These are phyloP conservation scores for Hippoglossus hippoglossus DNA, from an alignment of 2,797 vertebrate species.

Conservation along the genomic window DNA sequence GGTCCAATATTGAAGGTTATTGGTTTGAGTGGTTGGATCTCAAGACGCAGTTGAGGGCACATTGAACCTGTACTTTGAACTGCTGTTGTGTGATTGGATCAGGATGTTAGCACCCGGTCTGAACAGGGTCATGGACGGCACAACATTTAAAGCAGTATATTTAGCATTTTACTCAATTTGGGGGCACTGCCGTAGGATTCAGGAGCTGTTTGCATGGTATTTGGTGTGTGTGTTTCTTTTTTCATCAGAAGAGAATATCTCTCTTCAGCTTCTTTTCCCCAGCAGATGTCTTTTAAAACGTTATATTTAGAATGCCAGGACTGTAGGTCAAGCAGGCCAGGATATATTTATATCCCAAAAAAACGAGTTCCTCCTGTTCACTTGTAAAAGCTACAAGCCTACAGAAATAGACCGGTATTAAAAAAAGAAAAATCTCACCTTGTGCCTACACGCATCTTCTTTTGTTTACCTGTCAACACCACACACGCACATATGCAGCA, in stretches of 20 bases:
- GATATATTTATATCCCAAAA: conserved; percentile 47
- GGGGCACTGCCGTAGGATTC: conserved; percentile 12
- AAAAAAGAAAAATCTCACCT: neutral
- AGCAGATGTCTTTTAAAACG: conserved; percentile 26
- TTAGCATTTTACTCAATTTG: conserved; percentile 10
- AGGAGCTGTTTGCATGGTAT: conserved; percentile 7
- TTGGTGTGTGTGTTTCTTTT: conserved; percentile 12
- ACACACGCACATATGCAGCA: neutral
- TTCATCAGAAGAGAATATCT: conserved; percentile 11
- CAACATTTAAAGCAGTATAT: conserved; percentile 12
- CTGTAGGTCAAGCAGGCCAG: conserved; percentile 20
- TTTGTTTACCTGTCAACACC: neutral
- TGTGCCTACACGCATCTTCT: neutral
- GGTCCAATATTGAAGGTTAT: no score
- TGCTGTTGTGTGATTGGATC: no score
- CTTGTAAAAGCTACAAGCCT: conserved; percentile 20
- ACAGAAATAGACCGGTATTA: conserved; percentile 12
- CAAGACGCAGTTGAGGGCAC: neutral
- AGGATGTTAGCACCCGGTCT: neutral
- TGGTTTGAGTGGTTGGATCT: neutral
- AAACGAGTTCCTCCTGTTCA: conserved; percentile 16
- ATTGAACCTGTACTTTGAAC: neutral
- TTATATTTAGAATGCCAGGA: conserved; percentile 14
- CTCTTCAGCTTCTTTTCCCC: conserved; percentile 8
- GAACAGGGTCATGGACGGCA: neutral